Evolutionary conservation across 2,797 vertebrate species (phyloP).

Genomic region (Etheostoma nigrum): DNA sequence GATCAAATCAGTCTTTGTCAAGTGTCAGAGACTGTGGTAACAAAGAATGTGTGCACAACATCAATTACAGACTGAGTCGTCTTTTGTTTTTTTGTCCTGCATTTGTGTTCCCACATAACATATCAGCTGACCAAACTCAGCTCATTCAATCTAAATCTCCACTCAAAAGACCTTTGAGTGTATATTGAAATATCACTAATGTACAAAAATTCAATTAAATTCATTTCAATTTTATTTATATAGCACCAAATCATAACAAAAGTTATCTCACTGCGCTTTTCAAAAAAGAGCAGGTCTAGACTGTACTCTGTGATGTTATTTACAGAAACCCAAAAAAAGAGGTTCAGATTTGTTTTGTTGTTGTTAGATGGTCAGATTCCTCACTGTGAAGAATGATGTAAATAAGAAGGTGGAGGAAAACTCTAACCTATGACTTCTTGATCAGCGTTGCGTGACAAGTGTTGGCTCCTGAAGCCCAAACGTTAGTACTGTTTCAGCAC

Average conservation of each 20-base stretch:
- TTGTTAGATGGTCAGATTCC: constrained; percentile 16
- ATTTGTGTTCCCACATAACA: neutral
- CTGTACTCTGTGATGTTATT: too few species aligned
- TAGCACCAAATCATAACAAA: too few species aligned
- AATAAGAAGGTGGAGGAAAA: constrained; percentile 52
- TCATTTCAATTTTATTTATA: too few species aligned
- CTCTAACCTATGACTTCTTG: constrained; percentile 70
- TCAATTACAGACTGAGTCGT: neutral
- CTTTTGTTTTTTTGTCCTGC: neutral
- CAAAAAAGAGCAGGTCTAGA: too few species aligned
- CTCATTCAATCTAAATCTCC: neutral
- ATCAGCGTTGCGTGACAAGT: constrained; percentile 76
- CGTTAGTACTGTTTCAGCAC: constrained; percentile 55
- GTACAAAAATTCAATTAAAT: neutral
- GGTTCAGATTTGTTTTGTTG: constrained; percentile 25
- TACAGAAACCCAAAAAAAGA: neutral
- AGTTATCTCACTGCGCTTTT: too few species aligned
- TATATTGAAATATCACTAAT: neutral
- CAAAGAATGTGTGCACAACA: neutral
- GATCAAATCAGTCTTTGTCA: constrained; percentile 15
- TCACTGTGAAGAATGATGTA: constrained; percentile 10
- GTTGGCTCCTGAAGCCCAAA: constrained; percentile 63
- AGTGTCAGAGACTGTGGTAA: neutral
- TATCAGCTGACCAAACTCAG: neutral
- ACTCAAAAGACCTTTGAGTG: neutral